Evolutionary conservation across 2,113 vertebrate genomes (phyloP).

Genomic region (Cettia cetti): DNA sequence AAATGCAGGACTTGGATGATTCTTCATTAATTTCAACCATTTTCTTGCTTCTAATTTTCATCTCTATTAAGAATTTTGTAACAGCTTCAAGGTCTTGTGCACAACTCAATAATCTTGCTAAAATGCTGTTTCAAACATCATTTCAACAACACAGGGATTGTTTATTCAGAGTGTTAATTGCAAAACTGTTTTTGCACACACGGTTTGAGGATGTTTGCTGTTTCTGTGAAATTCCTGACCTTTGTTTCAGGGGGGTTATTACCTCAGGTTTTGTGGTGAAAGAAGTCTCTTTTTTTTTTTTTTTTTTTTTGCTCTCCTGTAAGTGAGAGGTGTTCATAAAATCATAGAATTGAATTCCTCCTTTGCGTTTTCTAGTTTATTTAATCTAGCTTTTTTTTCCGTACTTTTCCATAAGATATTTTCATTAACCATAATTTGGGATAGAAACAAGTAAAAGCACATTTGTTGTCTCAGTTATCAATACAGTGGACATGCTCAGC

Average conservation of each 20-base stretch:
- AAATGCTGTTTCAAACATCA: not conserved
- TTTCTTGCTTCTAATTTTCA: not conserved
- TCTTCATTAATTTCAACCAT: not conserved
- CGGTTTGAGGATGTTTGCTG: not conserved
- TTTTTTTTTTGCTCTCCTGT: not conserved
- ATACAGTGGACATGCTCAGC: fast-evolving
- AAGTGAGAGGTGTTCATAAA: not conserved
- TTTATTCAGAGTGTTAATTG: not conserved
- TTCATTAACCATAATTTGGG: not conserved
- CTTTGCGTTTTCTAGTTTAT: not conserved
- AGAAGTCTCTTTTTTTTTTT: not conserved
- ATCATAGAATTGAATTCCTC: not conserved
- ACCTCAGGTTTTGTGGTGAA: not conserved
- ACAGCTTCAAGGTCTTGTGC: not conserved
- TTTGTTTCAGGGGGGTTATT: not conserved
- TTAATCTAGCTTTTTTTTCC: not conserved
- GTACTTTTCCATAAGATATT: not conserved
- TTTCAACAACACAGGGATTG: not conserved
- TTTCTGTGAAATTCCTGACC: not conserved
- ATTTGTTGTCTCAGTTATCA: not conserved
- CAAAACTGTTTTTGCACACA: not conserved
- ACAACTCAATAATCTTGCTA: not conserved
- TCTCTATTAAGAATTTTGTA: not conserved
- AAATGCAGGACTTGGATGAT: not conserved
- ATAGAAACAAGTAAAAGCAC: not conserved